Evolutionary conservation across 35 echinoderm and acorn worm species (phyloP), one percentile per base, ranked within the genome.

Genomic region (Apostichopus parvimensis): DNA sequence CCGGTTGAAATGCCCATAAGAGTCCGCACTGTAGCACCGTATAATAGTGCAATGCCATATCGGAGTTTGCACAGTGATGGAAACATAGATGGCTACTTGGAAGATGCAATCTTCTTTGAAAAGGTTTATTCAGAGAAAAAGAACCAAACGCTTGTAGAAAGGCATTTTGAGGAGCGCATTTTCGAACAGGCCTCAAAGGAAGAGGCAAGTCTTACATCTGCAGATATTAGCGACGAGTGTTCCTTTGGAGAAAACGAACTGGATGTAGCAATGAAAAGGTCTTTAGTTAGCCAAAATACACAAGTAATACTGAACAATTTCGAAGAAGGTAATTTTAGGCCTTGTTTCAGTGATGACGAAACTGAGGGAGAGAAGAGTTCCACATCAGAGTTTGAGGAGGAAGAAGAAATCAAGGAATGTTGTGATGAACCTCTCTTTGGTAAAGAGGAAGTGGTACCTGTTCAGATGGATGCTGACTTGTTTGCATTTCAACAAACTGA

Each of bases 1-100:
- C 90, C 93, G 55, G 7, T 90, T 45, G 92, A 93, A 79, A 85
- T 77, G 11, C 56, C 92, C 13, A 18, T 55, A 14, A 56, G 87
- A 80, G 86, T 73, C 7, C 68, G 86, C 4, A 72, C 62, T 52
- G 86, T 88, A 22, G 81, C 81, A 53, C 56, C 61, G 8, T 68
- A 88, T 52, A 72, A 88, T 45, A 45, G 7, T 17, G 54, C 81
- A 8, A 9, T 59, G 17, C 86, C 86, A 54, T 88, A 72, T n/a
- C 72, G 60, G 86, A 73, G 54, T 18, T 53, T 88, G 24, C 21
- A 57, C 14, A 20, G 15, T 75, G 71, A 75, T 75, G 71, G 17
- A 75, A 18, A 75, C n/a, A 22, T 20, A 22, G 71, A 75, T n/a
- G 4, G n/a, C 0, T 6, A 75, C 7, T 75, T 75, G 5, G 71